Evolutionary conservation across 2,113 vertebrate genomes (phyloP).

Genomic region (Eolophus roseicapilla): DNA sequence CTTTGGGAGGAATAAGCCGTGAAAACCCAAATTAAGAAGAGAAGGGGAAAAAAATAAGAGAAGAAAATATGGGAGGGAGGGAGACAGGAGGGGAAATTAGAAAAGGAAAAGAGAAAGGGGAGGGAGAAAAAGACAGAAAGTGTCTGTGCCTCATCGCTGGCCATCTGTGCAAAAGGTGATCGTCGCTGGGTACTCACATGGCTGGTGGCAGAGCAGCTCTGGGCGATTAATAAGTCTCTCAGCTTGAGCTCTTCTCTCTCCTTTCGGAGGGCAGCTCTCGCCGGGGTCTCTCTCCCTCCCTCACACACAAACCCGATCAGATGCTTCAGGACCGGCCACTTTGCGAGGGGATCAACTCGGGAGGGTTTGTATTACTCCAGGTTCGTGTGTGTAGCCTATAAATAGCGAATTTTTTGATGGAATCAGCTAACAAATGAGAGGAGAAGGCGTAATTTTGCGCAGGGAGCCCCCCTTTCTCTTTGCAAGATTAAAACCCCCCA

Average conservation of each 20-base stretch:
- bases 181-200: conserved; percentile 77
- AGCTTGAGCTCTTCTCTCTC: conserved; percentile 58
- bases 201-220: conserved; percentile 63
- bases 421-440: conserved; percentile 79
- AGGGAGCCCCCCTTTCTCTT: conserved; percentile 68
- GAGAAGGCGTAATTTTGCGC: conserved; percentile 73
- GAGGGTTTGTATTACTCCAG: conserved; percentile 67
- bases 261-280: conserved; percentile 23
- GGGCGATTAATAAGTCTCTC: conserved; percentile 61
- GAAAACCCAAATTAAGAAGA: conserved; percentile 11
- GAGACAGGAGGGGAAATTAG: neutral
- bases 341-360: conserved; percentile 62
- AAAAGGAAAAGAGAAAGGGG: neutral
- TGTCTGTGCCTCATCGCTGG: conserved; percentile 23
- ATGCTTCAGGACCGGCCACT: conserved; percentile 69
- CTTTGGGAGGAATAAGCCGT: conserved; percentile 3
- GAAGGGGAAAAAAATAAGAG: too few species aligned
- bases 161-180: conserved; percentile 56
- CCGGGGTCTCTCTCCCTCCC: neutral
- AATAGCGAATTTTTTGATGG: conserved; percentile 82
- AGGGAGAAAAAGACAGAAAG: conserved; percentile 21
- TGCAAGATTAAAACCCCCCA: conserved; percentile 60
- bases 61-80: neutral
- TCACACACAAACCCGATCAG: conserved; percentile 25
- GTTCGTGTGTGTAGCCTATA: conserved; percentile 75